Evolutionary conservation across 1,140 invertebrate species (phyloP).

Genomic region (Augochlora pura): DNA sequence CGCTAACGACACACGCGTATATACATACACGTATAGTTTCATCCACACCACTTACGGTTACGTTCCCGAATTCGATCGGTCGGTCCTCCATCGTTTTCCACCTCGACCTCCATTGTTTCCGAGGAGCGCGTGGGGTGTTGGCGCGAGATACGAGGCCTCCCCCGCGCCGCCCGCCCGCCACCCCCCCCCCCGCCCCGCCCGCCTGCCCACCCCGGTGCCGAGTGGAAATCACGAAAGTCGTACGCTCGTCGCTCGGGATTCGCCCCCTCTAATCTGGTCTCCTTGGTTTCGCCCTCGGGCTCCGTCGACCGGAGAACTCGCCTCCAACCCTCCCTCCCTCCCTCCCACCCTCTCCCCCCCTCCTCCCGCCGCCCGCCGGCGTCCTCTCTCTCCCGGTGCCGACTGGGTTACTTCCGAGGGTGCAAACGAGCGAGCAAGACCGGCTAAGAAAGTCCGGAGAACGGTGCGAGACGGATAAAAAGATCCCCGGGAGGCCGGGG

Average conservation of each 20-base stretch:
- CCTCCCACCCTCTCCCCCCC: no score
- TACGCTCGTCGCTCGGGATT: conserved; percentile 57
- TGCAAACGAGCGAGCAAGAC: conserved; percentile 53
- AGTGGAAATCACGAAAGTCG: conserved; percentile 69
- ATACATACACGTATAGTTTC: no score
- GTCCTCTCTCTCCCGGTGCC: not conserved
- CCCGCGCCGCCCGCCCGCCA: no score
- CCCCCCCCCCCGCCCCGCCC: no score
- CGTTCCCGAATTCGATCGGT: conserved; percentile 33
- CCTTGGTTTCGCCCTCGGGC: conserved; percentile 79
- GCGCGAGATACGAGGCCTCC: conserved; percentile 56
- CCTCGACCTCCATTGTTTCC: conserved; percentile 66
- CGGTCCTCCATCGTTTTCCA: conserved; percentile 56
- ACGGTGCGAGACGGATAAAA: conserved; percentile 51
- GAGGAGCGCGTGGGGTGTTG: conserved; percentile 38
- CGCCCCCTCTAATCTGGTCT: conserved; percentile 79
- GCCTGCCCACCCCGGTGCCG: not conserved
- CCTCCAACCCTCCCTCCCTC: no score
- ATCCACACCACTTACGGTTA: no score
- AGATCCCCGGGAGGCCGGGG: not conserved
- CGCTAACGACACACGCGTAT: no score
- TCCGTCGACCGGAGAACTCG: conserved; percentile 54
- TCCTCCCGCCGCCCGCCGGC: no score
- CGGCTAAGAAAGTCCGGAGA: conserved; percentile 46
- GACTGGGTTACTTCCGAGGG: conserved; percentile 49